Base-by-base conservation (phyloP, 2,888 invertebrate species). In the Spatulosminthurus flaviceps region DNA sequence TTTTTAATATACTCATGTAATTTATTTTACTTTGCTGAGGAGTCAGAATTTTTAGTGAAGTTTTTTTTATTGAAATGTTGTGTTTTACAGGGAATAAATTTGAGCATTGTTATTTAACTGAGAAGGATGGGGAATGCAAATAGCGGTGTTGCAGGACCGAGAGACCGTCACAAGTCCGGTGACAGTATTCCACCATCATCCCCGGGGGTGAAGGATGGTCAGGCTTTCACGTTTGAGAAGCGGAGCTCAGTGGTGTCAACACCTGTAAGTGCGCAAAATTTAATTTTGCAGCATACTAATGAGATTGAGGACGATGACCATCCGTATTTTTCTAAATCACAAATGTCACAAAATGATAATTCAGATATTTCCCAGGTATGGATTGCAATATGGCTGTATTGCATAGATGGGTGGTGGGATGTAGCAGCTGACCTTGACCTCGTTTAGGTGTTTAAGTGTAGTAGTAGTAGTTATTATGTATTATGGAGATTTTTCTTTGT, bases 211-310 rank as follows among this genome's bases (percentile, higher is more conserved):
- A 91, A 91, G 86, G 93, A 93, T 87, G 86, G 87, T 78, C 94
- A 94, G 87, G 94, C 94, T 71, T 95, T 95, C 89, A 91, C 92
- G 78, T 95, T 95, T 89, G 94, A 95, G 87, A 94, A 94, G 88
- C 93, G 92, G 88, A 89, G 91, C 72, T 92, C 84, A 78, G 81
- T 83, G 69, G 81, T 83, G 67, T 79, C 79, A 34, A 64, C 61
- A 22, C 43, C 76, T 29, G 67, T 51, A n/a, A 13, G 80, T 70
- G 79, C 81, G 72, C 80, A 92, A 86, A 91, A 91, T 87, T 89
- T 91, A 84, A 89, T 91, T 82, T 89, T 92, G 86, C 92, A 92
- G 86, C 90, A 91, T 84, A 92, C 92, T 83, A 90, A 92, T 85
- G 92, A n/a, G n/a, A n/a, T n/a, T n/a, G n/a, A 93, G 85, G 92